Percentiles rank a stretch among this genome's conserved stretches.
Conservation (phyloP, 2,113 vertebrate species). For the Phylloscopus trochiloides region DNA sequence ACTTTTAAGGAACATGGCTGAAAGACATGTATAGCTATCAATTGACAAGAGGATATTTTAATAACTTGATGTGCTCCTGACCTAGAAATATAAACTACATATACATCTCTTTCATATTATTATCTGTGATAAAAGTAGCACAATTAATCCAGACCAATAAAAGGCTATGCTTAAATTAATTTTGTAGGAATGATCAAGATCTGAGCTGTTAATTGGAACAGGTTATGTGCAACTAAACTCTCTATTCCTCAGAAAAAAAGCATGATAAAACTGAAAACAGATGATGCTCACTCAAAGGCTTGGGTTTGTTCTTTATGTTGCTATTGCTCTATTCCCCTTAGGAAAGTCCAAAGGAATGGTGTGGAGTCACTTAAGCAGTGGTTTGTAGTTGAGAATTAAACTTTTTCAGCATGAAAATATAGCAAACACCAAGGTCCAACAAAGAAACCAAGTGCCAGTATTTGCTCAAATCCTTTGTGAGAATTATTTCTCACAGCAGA, state of each 20-base stretch:
- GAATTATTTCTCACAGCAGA: background rate
- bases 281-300: background rate
- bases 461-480: background rate
- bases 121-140: background rate
- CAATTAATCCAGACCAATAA: background rate
- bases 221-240: background rate
- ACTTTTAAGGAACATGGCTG: constrained; percentile 11
- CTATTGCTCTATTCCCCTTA: background rate
- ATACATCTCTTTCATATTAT: background rate
- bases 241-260: background rate
- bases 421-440: background rate
- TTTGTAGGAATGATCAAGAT: background rate
- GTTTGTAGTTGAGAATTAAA: background rate
- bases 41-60: constrained; percentile 30
- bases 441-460: background rate
- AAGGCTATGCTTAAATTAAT: background rate
- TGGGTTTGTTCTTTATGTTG: background rate
- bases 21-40: constrained; percentile 24
- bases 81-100: constrained; percentile 15
- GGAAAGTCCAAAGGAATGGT: background rate
- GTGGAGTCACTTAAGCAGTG: background rate
- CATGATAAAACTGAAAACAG: background rate
- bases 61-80: constrained; percentile 3
- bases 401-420: background rate
- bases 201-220: background rate